A percentile compares a stretch with the other conserved stretches of the same genome.
phyloP scores from a whole-genome alignment of 2,888 invertebrate species.

The Phrixothrix hirtus region DNA sequence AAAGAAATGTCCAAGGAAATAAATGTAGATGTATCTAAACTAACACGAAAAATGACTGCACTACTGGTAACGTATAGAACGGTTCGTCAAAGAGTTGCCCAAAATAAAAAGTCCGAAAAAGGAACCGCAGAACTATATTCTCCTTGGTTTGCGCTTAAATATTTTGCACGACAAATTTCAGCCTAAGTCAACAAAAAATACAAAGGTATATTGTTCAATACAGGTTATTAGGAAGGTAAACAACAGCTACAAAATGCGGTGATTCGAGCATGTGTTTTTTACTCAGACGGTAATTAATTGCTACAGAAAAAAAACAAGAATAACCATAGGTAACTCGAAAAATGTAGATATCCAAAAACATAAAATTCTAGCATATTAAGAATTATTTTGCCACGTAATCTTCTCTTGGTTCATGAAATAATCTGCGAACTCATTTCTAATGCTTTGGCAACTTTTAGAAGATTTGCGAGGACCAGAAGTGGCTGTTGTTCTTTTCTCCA shows the following conservation, averaged over 20 bases:
- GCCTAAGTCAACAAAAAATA: background rate
- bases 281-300: background rate
- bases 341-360: too few relatives aligned
- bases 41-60: background rate
- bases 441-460: background rate
- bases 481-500: background rate
- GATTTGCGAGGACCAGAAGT: background rate
- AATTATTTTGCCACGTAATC: background rate
- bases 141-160: background rate
- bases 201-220: too few relatives aligned
- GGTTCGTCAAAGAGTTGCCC: background rate
- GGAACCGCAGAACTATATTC: background rate
- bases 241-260: too few relatives aligned
- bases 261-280: background rate
- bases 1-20: background rate
- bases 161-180: slow-evolving; percentile 1
- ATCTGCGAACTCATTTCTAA: slow-evolving; percentile 1
- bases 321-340: background rate
- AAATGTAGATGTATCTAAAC: background rate
- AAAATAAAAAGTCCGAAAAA: background rate
- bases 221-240: too few relatives aligned
- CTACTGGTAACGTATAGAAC: background rate
- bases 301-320: background rate
- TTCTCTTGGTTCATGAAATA: background rate
- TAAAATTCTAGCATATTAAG: background rate